phyloP scores from a whole-genome alignment of 2,113 vertebrate species.

The Brachyistius frenatus region DNA sequence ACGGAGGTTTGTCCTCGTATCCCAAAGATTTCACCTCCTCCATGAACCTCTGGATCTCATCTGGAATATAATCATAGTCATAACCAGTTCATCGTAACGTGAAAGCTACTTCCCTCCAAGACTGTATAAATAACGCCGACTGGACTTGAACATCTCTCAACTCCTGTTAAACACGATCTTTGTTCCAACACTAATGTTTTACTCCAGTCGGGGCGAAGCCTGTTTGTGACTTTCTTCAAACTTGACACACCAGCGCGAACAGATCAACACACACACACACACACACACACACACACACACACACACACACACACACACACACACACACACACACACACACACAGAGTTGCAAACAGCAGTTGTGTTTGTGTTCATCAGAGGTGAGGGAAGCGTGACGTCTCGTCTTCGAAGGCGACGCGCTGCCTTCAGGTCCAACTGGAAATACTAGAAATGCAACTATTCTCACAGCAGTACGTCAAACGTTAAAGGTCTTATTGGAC shows the following conservation, averaged over 20 bases:
- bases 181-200: conserved; percentile 28
- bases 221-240: conserved; percentile 34
- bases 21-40: conserved; percentile 88
- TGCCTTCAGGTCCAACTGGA: conserved; percentile 38
- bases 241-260: background rate
- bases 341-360: conserved; percentile 49
- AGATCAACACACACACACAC: conserved; percentile 10
- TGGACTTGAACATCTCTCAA: background rate
- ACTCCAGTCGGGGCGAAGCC: background rate
- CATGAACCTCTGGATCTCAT: conserved; percentile 91
- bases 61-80: conserved; percentile 72
- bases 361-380: conserved; percentile 27
- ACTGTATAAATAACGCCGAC: conserved; percentile 1
- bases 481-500: background rate
- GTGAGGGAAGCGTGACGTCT: conserved; percentile 30
- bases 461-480: background rate
- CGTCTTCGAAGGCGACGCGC: background rate
- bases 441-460: conserved; percentile 23
- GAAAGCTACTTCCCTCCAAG: too few relatives aligned
- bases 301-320: conserved; percentile 10
- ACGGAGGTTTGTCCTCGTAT: conserved; percentile 90
- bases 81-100: background rate
- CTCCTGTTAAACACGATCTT: background rate
- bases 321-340: conserved; percentile 36
- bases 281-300: conserved; percentile 7